Conservation (phyloP, 2,888 invertebrate genomes). For the Sialis lutaria region DNA sequence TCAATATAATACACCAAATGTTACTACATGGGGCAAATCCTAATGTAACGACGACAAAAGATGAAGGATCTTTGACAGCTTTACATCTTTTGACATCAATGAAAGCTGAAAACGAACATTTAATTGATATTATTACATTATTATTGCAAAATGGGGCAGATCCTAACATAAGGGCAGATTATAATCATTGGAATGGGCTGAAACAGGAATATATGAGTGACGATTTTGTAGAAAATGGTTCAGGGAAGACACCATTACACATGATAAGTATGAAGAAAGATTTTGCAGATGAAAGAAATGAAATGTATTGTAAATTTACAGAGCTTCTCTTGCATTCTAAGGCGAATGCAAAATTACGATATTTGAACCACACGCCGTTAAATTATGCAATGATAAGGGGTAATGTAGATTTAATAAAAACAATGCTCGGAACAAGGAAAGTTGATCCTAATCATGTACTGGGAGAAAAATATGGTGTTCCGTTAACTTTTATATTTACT, state of each 20-base stretch:
- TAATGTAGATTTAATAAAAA: slow-evolving; percentile 16
- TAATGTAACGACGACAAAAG: slow-evolving; percentile 13
- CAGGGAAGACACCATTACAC: slow-evolving; percentile 22
- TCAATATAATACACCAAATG: slow-evolving; percentile 14
- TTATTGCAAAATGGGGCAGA: slow-evolving; percentile 16
- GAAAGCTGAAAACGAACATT: slow-evolving; percentile 11
- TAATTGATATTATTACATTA: slow-evolving; percentile 13
- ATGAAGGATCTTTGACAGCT: slow-evolving; percentile 14
- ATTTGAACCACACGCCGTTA: slow-evolving; percentile 21
- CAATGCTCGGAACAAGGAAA: slow-evolving; percentile 13
- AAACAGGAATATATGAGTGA: no score
- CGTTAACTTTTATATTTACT: slow-evolving; percentile 18
- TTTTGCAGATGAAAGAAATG: slow-evolving; percentile 13
- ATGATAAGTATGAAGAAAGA: slow-evolving; percentile 21
- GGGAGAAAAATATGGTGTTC: slow-evolving; percentile 19
- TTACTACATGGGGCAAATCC: slow-evolving; percentile 15
- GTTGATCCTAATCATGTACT: slow-evolving; percentile 17
- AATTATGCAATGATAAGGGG: slow-evolving; percentile 21
- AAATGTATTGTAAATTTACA: slow-evolving; percentile 14
- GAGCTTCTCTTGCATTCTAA: slow-evolving; percentile 13
- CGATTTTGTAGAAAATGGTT: slow-evolving; percentile 7
- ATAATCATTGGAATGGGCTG: slow-evolving; percentile 15
- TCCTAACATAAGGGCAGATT: slow-evolving; percentile 16
- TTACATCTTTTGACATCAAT: slow-evolving; percentile 19
- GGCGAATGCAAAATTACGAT: slow-evolving; percentile 12